Evolutionary conservation across 2,113 vertebrate genomes (phyloP).

Genomic region (Agelaius phoeniceus): DNA sequence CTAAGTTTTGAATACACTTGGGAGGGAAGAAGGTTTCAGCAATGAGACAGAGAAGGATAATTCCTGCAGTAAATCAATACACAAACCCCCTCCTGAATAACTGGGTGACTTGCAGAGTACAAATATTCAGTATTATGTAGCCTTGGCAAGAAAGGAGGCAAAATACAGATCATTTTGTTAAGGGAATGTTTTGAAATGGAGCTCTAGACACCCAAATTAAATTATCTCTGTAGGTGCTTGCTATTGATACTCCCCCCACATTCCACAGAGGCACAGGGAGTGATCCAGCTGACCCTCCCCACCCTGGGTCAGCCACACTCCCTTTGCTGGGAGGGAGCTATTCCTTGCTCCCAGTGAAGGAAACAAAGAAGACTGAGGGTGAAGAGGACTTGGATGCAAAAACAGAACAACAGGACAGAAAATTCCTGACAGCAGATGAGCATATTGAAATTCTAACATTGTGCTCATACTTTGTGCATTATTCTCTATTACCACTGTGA

Average conservation of each 20-base stretch:
- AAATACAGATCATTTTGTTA: neutral
- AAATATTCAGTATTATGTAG: neutral
- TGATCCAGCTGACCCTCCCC: neutral
- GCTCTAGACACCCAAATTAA: neutral
- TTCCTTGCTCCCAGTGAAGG: neutral
- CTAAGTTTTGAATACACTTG: neutral
- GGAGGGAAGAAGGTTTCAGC: neutral
- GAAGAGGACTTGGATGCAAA: neutral
- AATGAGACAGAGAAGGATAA: neutral
- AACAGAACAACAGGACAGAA: neutral
- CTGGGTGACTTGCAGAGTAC: neutral
- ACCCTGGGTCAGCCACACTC: neutral
- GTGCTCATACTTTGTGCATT: neutral
- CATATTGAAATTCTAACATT: neutral
- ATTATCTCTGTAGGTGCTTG: neutral
- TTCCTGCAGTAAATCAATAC: neutral
- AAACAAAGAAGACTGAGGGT: neutral
- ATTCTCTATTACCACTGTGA: neutral
- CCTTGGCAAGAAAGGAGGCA: neutral
- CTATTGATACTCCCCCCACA: neutral
- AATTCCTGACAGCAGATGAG: neutral
- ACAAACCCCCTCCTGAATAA: neutral
- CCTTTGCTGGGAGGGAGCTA: neutral
- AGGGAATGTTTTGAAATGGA: neutral
- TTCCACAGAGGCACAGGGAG: rapidly evolving